These are phyloP conservation scores for Petroica traversi DNA, from an alignment of 2,113 vertebrate genomes.

Conservation along the genomic window DNA sequence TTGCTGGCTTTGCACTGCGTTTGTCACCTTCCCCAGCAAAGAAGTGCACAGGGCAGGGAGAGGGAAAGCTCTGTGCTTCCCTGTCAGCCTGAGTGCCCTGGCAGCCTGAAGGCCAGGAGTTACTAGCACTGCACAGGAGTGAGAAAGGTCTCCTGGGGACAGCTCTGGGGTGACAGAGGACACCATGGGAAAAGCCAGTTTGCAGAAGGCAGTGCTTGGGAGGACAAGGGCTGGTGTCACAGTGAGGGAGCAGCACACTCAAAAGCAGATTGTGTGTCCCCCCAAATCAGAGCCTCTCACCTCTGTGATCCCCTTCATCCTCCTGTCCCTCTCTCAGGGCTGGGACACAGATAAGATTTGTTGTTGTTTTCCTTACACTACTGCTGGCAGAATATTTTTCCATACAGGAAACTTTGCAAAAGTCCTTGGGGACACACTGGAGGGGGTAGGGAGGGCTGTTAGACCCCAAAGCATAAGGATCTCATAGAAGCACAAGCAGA, in stretches of 20 bases:
- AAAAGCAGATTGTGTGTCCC: rapidly evolving
- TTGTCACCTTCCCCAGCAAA: not conserved
- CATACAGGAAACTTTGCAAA: not conserved
- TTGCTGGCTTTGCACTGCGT: not conserved
- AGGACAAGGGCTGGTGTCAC: not conserved
- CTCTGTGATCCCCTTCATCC: not conserved
- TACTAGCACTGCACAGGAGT: not conserved
- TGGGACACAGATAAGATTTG: not conserved
- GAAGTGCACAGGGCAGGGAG: not conserved
- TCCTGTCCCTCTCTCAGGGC: not conserved
- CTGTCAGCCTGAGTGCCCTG: not conserved
- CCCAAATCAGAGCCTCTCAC: not conserved
- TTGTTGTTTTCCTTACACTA: not conserved
- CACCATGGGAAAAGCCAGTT: not conserved
- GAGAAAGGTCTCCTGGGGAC: conserved; percentile 20
- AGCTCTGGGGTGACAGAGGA: not conserved
- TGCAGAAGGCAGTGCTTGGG: not conserved
- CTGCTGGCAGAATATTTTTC: not conserved
- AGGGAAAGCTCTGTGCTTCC: not conserved
- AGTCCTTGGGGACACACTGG: not conserved
- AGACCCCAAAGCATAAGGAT: not conserved
- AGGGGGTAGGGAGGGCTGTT: not conserved
- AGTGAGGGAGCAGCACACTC: rapidly evolving
- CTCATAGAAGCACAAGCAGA: not conserved
- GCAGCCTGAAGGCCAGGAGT: not conserved